Conservation (phyloP, 2,797 vertebrate genomes). For the Enteromius argenteus region DNA sequence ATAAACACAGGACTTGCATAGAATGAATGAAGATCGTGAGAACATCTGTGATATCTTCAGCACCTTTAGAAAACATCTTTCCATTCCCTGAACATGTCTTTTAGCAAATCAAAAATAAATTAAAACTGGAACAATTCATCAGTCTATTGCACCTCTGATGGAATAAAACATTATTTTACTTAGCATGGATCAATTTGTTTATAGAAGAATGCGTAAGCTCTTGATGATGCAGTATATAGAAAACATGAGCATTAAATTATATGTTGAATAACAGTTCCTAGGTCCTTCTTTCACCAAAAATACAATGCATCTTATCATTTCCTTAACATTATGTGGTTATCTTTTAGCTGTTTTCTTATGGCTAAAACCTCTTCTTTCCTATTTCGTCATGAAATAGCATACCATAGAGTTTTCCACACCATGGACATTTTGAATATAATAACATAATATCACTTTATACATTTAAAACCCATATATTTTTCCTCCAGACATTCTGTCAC, state of each 20-base stretch:
- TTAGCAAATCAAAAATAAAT: slow-evolving; percentile 52
- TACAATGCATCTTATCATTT: slow-evolving; percentile 4
- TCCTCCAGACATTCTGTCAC: neutral
- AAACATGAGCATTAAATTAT: neutral
- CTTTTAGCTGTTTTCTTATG: slow-evolving; percentile 16
- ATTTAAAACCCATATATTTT: neutral
- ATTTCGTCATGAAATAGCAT: neutral
- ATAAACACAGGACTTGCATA: slow-evolving; percentile 79
- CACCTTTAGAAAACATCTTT: slow-evolving; percentile 76
- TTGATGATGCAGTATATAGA: neutral
- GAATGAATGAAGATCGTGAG: slow-evolving; percentile 76
- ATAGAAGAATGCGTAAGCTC: slow-evolving; percentile 4
- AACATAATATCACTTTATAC: neutral
- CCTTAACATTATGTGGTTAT: neutral
- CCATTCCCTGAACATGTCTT: slow-evolving; percentile 60
- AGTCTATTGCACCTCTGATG: slow-evolving; percentile 34
- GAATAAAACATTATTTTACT: slow-evolving; percentile 33
- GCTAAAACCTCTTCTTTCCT: neutral
- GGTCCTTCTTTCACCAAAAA: neutral
- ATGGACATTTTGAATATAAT: neutral
- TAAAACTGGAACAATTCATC: slow-evolving; percentile 56
- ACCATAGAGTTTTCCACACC: neutral
- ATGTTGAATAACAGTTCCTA: slow-evolving; percentile 14
- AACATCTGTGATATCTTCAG: slow-evolving; percentile 65
- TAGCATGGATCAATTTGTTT: neutral